Conservation (phyloP, 1,140 invertebrate species). For the Drosophila grimshawi region DNA sequence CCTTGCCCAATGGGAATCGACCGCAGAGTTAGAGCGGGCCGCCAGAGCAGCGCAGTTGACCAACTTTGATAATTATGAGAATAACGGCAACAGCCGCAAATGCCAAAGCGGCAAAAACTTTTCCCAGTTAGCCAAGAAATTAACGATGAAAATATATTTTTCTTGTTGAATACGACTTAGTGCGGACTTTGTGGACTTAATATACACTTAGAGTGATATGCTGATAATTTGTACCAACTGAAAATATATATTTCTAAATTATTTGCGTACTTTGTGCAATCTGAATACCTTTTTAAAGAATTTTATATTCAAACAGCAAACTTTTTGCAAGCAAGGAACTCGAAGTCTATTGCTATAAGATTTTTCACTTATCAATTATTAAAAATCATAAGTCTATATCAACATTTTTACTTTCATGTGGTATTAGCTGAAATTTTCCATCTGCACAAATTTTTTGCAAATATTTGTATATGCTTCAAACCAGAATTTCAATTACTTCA, state of each 20-base stretch:
- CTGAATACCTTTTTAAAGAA: background rate
- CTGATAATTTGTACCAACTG: slow-evolving; percentile 12
- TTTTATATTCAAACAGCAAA: background rate
- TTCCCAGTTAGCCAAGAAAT: slow-evolving; percentile 46
- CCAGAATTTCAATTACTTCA: slow-evolving; percentile 40
- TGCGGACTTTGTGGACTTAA: slow-evolving; percentile 49
- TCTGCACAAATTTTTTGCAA: slow-evolving; percentile 7
- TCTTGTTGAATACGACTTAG: slow-evolving; percentile 30
- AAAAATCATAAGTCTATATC: background rate
- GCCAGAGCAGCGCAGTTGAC: slow-evolving; percentile 53
- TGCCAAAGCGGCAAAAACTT: slow-evolving; percentile 37
- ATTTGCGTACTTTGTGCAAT: background rate
- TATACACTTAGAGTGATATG: slow-evolving; percentile 56
- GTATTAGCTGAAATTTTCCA: background rate
- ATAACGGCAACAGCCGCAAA: slow-evolving; percentile 56
- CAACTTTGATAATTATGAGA: slow-evolving; percentile 79
- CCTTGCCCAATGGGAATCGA: slow-evolving; percentile 50
- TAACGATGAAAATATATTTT: slow-evolving; percentile 43
- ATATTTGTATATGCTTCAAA: slow-evolving; percentile 19
- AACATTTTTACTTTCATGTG: background rate
- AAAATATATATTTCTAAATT: slow-evolving; percentile 13
- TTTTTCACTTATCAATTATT: background rate
- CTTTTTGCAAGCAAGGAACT: background rate
- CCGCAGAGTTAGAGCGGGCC: slow-evolving; percentile 19
- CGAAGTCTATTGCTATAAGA: background rate